A percentile compares a stretch with the other conserved stretches of the same genome.
These are phyloP conservation scores for Schlechtendalia chinensis DNA, from an alignment of 1,140 invertebrate genomes.

Conservation along the genomic window DNA sequence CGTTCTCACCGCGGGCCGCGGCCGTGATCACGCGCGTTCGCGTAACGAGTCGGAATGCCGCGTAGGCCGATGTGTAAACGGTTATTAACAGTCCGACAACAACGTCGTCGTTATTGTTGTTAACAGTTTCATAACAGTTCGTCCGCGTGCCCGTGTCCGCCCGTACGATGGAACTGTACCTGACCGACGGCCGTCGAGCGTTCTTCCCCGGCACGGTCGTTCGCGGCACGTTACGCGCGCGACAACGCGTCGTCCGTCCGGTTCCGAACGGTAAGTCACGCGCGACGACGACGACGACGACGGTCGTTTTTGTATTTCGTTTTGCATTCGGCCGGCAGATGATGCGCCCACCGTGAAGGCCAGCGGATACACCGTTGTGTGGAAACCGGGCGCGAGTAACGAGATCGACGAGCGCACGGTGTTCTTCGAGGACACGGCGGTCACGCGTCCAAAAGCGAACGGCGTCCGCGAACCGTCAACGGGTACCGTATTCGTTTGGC, in stretches of 20 bases:
- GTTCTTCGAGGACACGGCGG: background rate
- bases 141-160: no score
- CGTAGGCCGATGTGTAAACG: no score
- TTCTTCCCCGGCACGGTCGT: background rate
- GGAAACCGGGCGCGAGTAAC: background rate
- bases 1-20: no score
- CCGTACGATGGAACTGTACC: background rate
- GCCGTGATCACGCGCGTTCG: no score
- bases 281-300: no score
- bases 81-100: no score
- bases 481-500: background rate
- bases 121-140: no score
- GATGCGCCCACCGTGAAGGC: background rate
- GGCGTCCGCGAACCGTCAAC: background rate
- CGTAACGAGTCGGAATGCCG: no score
- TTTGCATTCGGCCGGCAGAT: background rate
- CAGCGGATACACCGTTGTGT: constrained; percentile 1
- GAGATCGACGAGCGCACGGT: background rate
- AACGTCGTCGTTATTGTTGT: no score
- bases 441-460: background rate
- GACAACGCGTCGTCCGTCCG: background rate
- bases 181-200: background rate
- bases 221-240: background rate
- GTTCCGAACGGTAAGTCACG: background rate
- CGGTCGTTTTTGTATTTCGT: no score